Percentiles rank a stretch among this genome's conserved stretches.
Conservation (phyloP, 23 tunicate species). For the Pegea sp. region DNA sequence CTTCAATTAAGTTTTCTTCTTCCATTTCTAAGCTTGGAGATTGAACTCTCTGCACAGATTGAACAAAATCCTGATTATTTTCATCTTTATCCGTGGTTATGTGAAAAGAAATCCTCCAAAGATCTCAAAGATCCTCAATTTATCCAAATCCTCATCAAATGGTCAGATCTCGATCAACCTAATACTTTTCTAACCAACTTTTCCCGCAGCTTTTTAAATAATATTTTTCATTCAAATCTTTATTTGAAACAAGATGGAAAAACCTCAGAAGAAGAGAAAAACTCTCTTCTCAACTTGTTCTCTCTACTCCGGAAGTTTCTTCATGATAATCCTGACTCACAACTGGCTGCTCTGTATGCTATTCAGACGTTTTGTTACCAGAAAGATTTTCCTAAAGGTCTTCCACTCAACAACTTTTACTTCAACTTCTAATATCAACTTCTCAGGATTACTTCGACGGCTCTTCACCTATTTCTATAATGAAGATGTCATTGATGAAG, state of each 20-base stretch:
- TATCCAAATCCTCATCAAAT: constrained; percentile 16
- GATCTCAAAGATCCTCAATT: constrained; percentile 33
- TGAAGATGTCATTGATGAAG: constrained; percentile 80
- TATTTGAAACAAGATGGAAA: not conserved
- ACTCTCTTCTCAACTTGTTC: constrained; percentile 9
- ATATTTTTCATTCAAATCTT: not conserved
- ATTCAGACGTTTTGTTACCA: constrained; percentile 30
- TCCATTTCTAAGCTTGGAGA: constrained; percentile 43
- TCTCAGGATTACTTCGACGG: constrained; percentile 34
- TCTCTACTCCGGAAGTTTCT: constrained; percentile 50
- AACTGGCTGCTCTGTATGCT: constrained; percentile 52
- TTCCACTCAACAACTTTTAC: not conserved
- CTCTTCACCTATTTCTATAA: constrained; percentile 41
- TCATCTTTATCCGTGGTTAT: constrained; percentile 38
- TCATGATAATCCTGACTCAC: constrained; percentile 21
- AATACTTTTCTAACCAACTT: not conserved
- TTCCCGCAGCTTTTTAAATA: not conserved
- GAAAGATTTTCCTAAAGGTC: constrained; percentile 63
- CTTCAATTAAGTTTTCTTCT: constrained; percentile 25
- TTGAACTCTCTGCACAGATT: constrained; percentile 17
- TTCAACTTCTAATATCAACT: not conserved
- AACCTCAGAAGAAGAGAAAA: constrained; percentile 25
- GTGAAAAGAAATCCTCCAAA: constrained; percentile 18
- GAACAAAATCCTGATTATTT: constrained; percentile 9
- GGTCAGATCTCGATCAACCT: constrained; percentile 10